Percentiles rank a stretch among this genome's conserved stretches.
phyloP scores from a whole-genome alignment of 1,140 invertebrate species.

The Sarcophaga bullata region DNA sequence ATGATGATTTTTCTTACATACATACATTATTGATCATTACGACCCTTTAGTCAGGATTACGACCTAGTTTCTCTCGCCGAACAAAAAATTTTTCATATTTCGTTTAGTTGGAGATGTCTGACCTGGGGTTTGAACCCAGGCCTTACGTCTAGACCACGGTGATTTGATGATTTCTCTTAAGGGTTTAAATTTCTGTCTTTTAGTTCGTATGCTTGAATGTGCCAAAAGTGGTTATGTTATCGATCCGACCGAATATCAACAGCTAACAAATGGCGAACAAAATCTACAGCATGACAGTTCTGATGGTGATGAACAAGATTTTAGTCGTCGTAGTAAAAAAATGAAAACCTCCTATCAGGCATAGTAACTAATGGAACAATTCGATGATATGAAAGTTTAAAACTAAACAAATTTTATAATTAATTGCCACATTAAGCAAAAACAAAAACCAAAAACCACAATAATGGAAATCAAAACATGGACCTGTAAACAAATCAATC shows the following conservation, averaged over 20 bases:
- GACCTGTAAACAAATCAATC: neutral
- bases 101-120: too few species aligned
- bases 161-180: too few species aligned
- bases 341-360: conserved; percentile 61
- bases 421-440: conserved; percentile 1
- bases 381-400: conserved; percentile 26
- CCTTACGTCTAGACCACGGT: too few species aligned
- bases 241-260: conserved; percentile 44
- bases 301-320: conserved; percentile 56
- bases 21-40: too few species aligned
- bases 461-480: neutral
- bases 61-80: too few species aligned
- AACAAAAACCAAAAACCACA: conserved; percentile 16
- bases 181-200: conserved; percentile 23
- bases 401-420: neutral
- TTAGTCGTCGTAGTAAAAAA: conserved; percentile 62
- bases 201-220: conserved; percentile 58
- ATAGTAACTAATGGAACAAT: conserved; percentile 48
- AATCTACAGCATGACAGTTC: conserved; percentile 42
- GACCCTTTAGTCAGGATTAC: too few species aligned
- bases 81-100: too few species aligned
- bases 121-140: too few species aligned
- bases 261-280: conserved; percentile 42
- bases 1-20: too few species aligned
- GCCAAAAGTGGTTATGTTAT: conserved; percentile 45